Base-by-base conservation (phyloP, 2,113 vertebrate species). In the Actenoides hombroni region DNA sequence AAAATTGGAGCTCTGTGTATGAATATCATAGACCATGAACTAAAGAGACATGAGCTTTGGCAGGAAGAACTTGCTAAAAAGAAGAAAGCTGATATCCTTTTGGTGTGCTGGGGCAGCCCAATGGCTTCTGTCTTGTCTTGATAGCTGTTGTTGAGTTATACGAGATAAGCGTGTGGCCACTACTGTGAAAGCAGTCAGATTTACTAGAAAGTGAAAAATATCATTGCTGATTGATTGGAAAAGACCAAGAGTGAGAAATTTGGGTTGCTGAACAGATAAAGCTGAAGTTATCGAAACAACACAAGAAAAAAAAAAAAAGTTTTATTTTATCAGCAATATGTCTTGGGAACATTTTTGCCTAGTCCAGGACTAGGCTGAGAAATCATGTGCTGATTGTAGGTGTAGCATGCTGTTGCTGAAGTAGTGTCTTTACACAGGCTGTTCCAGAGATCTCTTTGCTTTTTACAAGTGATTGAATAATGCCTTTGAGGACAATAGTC, bases 51-150 rank as follows among this genome's bases (percentile, higher is more conserved):
- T 19, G 98, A 99, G 85, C 98, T 99, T 86, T 99, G 99, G 99
- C 98, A 99, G 91, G 99, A 99, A 46, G 99, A 99, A 90, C 98
- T 99, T 83, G 98, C 98, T 97, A 99, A 99, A 97, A 99, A 99
- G 97, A 99, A 99, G 96, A 98, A 98, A 96, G 98, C 98, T 95
- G 98, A 99, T 99, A 99, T 99, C 99, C 99, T 99, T 99, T 98
- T 60, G 68, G 13, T 91, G 13, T 48, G 63, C 20, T 84, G 61
- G 57, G 37, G 9, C 44, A 69, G 57, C 16, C 67, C 65, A 16
- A 31, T 60, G 61, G 13, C 10, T 95, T 91, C 53, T 89, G 39
- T 39, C 35, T 85, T 61, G 13, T n/a, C 44, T 84, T 49, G 5
- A 14, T 74, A 68, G 35, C 33, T 78, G 17, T 69, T 83, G 20